Percentiles rank a stretch among this genome's conserved stretches.
phyloP scores from a whole-genome alignment of 2,888 invertebrate species.

The Heterodera filipjevi region DNA sequence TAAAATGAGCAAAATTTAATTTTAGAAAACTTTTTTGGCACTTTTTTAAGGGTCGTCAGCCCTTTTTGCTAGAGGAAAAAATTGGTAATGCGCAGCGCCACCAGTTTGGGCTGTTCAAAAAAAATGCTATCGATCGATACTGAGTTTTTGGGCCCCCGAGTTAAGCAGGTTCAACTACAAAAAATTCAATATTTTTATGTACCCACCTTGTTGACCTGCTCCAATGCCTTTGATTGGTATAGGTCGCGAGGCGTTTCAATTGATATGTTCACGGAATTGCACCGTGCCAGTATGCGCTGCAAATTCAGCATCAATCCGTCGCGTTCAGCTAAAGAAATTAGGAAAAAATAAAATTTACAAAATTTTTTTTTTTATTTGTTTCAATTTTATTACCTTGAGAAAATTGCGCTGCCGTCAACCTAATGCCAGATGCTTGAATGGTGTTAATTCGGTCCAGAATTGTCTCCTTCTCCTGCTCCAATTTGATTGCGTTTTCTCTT shows the following conservation, averaged over 20 bases:
- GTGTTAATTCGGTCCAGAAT: conserved; percentile 8
- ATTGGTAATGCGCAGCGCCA: too few species aligned
- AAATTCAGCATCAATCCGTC: conserved; percentile 13
- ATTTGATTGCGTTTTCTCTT: conserved; percentile 14
- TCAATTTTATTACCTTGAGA: conserved; percentile 5
- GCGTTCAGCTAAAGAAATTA: conserved; percentile 5
- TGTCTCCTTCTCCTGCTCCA: conserved; percentile 27
- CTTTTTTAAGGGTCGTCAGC: too few species aligned
- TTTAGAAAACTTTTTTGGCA: too few species aligned
- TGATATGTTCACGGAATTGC: conserved; percentile 11
- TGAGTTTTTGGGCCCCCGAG: too few species aligned
- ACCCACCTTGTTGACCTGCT: conserved; percentile 19
- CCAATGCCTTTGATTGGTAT: conserved; percentile 7
- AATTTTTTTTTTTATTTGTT: background rate
- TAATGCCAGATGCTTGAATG: background rate
- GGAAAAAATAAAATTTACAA: too few species aligned
- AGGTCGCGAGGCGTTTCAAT: conserved; percentile 21
- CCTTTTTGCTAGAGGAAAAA: too few species aligned
- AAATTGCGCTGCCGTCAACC: background rate
- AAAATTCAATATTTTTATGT: too few species aligned
- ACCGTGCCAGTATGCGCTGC: conserved; percentile 5
- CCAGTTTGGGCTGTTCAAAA: too few species aligned
- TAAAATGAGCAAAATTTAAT: too few species aligned
- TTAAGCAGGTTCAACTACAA: too few species aligned
- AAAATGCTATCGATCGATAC: too few species aligned